Conservation (phyloP, 2,888 invertebrate genomes). For the Eristalinus aeneus region DNA sequence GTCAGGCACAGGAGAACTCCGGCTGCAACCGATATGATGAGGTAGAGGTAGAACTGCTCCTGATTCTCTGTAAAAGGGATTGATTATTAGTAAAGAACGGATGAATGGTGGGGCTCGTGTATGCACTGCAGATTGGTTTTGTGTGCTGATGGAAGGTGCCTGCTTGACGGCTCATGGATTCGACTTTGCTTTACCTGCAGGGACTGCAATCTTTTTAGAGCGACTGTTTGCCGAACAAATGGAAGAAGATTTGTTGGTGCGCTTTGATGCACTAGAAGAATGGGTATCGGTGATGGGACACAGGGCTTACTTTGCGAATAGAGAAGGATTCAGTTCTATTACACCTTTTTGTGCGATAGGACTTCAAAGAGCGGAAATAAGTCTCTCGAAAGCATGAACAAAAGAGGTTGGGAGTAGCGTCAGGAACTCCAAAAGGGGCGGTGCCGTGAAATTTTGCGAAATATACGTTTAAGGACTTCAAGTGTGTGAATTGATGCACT, state of each 20-base stretch:
- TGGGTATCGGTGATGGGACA: too few relatives aligned
- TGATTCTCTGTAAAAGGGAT: slow-evolving; percentile 77
- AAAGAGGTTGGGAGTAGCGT: too few relatives aligned
- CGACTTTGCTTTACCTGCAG: not conserved
- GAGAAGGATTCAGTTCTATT: too few relatives aligned
- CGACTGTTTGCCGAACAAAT: not conserved
- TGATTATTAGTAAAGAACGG: not conserved
- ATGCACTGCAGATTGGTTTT: not conserved
- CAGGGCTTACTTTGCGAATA: too few relatives aligned
- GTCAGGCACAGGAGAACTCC: slow-evolving; percentile 87
- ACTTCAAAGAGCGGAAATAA: too few relatives aligned
- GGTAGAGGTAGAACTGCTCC: slow-evolving; percentile 88
- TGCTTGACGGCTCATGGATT: not conserved
- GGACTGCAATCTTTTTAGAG: not conserved
- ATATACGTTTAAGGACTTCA: too few relatives aligned
- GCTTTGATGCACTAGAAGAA: too few relatives aligned
- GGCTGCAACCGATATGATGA: slow-evolving; percentile 88
- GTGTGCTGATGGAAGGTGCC: not conserved
- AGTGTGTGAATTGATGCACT: too few relatives aligned
- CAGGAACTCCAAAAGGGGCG: too few relatives aligned
- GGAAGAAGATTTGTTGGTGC: not conserved
- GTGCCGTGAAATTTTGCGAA: too few relatives aligned
- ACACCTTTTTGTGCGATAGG: too few relatives aligned
- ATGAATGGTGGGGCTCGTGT: not conserved
- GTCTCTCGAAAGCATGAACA: too few relatives aligned